phyloP scores from a whole-genome alignment of 2,113 vertebrate species.

The Labeo catla region DNA sequence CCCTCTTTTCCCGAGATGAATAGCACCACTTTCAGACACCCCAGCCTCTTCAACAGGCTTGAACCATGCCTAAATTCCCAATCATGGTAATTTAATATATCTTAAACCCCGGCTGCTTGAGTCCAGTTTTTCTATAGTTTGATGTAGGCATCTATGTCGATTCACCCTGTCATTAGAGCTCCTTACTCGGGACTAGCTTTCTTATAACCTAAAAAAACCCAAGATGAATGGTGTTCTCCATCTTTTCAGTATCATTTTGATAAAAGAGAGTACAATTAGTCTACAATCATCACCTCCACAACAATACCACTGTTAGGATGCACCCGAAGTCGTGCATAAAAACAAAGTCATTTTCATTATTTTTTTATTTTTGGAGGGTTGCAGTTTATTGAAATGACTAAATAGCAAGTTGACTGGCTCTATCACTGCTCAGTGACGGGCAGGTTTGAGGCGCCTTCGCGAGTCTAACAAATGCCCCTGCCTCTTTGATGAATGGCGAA shows the following conservation, averaged over 20 bases:
- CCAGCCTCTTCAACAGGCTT: constrained; percentile 88
- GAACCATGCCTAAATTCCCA: constrained; percentile 92
- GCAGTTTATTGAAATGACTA: not conserved
- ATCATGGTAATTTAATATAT: constrained; percentile 99
- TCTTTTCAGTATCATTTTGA: constrained; percentile 75
- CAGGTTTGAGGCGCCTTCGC: constrained; percentile 25
- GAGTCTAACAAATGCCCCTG: constrained; percentile 10
- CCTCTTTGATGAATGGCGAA: constrained; percentile 38
- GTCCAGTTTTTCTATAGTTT: constrained; percentile 89
- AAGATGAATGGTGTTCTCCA: constrained; percentile 70
- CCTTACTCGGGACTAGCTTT: constrained; percentile 82
- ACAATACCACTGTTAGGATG: not conserved
- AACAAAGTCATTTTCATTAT: not conserved
- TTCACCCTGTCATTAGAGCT: constrained; percentile 84
- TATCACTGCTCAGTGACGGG: constrained; percentile 59
- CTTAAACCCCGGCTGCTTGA: constrained; percentile 89
- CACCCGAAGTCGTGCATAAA: not conserved
- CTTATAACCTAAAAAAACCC: constrained; percentile 83
- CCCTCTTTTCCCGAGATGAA: constrained; percentile 90
- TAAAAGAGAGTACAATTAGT: not conserved
- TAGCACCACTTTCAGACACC: constrained; percentile 84
- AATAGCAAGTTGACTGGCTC: not conserved
- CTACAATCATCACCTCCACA: not conserved
- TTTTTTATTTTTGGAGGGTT: not conserved
- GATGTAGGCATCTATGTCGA: constrained; percentile 90